These are phyloP conservation scores for Brachionichthys hirsutus DNA, from an alignment of 2,113 vertebrate species.

Conservation along the genomic window DNA sequence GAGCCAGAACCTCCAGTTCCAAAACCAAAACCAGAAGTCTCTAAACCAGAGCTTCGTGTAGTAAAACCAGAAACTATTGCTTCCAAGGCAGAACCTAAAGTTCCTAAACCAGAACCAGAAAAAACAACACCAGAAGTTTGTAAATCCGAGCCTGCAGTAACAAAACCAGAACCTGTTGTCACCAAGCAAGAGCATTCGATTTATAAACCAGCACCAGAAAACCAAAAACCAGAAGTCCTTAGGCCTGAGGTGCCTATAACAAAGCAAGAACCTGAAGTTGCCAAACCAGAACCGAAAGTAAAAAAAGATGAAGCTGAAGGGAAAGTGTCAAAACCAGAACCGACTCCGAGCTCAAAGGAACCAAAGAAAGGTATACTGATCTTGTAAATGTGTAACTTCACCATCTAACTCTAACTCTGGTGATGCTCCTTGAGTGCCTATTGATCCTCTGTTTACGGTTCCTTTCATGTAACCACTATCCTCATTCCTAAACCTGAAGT, in stretches of 20 bases:
- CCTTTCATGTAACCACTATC: not conserved
- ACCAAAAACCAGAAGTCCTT: not conserved
- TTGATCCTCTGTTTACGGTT: not conserved
- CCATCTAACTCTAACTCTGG: conserved; percentile 14
- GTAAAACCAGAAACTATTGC: conserved; percentile 16
- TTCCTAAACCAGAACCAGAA: conserved; percentile 6
- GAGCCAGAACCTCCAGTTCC: not conserved
- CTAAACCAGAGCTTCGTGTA: not conserved
- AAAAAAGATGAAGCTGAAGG: conserved; percentile 21
- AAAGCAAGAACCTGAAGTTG: not conserved
- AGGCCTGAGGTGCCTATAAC: not conserved
- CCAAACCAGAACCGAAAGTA: conserved; percentile 11
- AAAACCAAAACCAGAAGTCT: not conserved
- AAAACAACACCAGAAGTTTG: conserved; percentile 3
- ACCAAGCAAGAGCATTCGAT: not conserved
- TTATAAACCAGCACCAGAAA: not conserved
- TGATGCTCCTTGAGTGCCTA: conserved; percentile 11
- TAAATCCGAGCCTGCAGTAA: not conserved
- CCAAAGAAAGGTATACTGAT: conserved; percentile 59
- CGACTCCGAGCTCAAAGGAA: conserved; percentile 52
- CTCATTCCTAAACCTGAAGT: conserved; percentile 12
- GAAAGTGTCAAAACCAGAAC: conserved; percentile 22
- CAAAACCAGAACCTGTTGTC: not conserved
- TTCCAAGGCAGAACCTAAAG: conserved; percentile 15
- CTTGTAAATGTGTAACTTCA: conserved; percentile 28